Conservation (phyloP, 2,888 invertebrate genomes). For the Miltochrista miniata region DNA sequence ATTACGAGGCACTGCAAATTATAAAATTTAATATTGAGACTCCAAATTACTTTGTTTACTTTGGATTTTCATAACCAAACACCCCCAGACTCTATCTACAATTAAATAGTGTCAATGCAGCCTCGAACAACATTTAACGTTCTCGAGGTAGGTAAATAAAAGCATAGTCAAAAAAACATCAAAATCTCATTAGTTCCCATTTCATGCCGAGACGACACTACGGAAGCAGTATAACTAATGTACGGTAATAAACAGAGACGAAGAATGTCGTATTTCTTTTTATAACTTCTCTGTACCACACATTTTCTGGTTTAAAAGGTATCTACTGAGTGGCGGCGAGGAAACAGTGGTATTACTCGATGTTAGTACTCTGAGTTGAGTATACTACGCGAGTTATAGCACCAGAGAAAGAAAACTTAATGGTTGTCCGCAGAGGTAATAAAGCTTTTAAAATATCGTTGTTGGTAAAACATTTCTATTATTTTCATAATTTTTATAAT, state of each 20-base stretch:
- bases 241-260: constrained; percentile 81
- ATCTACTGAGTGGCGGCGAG: constrained; percentile 57
- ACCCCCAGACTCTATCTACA: too few relatives aligned
- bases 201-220: constrained; percentile 82
- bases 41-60: too few relatives aligned
- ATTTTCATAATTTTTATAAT: not conserved
- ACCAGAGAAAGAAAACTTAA: constrained; percentile 19
- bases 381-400: constrained; percentile 31
- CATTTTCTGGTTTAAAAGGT: constrained; percentile 78
- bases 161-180: constrained; percentile 84
- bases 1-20: too few relatives aligned
- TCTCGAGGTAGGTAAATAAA: constrained; percentile 71
- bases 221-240: constrained; percentile 84
- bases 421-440: constrained; percentile 11
- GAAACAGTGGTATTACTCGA: constrained; percentile 35
- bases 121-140: constrained; percentile 60
- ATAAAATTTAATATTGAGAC: too few relatives aligned
- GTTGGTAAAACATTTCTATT: not conserved
- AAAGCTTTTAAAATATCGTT: constrained; percentile 10
- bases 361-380: constrained; percentile 34
- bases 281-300: constrained; percentile 76
- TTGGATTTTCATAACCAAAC: too few relatives aligned
- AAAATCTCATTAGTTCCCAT: constrained; percentile 84
- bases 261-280: constrained; percentile 81
- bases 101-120: constrained; percentile 45